A percentile compares a stretch with the other conserved stretches of the same genome.
Evolutionary conservation across 2,888 invertebrate genomes (phyloP).

Genomic region (Podotricha telesiphe): DNA sequence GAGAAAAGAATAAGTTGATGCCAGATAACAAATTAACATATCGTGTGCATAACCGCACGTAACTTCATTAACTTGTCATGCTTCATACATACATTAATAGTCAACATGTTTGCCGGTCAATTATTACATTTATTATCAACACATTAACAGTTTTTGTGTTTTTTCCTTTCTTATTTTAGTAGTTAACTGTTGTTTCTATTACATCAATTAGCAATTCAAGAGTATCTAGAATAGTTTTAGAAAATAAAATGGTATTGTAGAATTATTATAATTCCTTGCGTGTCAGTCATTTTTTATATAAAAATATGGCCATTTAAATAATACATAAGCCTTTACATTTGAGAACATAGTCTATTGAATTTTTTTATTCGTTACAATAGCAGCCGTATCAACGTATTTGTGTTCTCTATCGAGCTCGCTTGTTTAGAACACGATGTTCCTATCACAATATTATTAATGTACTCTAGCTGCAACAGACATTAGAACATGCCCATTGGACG

Average conservation of each 20-base stretch:
- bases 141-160: conserved; percentile 32
- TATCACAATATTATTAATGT: conserved; percentile 8
- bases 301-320: conserved; percentile 6
- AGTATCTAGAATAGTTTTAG: neutral
- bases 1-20: conserved; percentile 47
- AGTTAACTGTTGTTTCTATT: conserved; percentile 10
- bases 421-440: conserved; percentile 12
- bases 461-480: conserved; percentile 8
- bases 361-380: conserved; percentile 7
- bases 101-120: conserved; percentile 35
- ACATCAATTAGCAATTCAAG: neutral
- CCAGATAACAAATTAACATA: conserved; percentile 56
- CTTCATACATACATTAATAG: conserved; percentile 45
- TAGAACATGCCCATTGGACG: neutral
- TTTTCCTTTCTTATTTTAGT: conserved; percentile 22
- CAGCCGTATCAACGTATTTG: neutral
- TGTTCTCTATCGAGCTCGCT: conserved; percentile 11
- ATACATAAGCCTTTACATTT: neutral
- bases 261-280: neutral
- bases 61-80: conserved; percentile 47
- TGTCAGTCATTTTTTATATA: conserved; percentile 11
- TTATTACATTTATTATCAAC: conserved; percentile 38
- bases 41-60: conserved; percentile 54
- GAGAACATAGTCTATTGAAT: neutral
- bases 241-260: neutral